Conservation (phyloP, 2,113 vertebrate species). For the Odocoileus virginianus region DNA sequence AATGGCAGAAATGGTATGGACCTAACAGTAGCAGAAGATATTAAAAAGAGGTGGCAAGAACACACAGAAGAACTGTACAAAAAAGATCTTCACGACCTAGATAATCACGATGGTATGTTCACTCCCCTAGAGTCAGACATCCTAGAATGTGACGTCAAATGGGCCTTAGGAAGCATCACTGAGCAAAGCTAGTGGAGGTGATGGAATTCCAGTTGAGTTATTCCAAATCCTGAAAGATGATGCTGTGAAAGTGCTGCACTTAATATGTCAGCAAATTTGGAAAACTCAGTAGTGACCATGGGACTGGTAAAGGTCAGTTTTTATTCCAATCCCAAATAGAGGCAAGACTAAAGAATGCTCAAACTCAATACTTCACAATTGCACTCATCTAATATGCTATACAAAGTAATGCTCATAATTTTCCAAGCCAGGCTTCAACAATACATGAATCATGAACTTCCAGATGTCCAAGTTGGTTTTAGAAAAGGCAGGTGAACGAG, state of each 20-base stretch:
- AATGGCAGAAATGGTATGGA: not conserved
- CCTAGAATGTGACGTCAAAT: not conserved
- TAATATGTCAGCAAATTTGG: not conserved
- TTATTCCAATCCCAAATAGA: not conserved
- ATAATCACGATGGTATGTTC: not conserved
- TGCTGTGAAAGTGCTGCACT: not conserved
- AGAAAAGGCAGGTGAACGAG: not conserved
- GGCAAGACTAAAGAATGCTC: not conserved
- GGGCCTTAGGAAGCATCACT: not conserved
- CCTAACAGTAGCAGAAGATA: not conserved
- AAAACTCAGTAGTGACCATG: not conserved
- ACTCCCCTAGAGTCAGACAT: not conserved
- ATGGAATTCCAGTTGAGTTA: not conserved
- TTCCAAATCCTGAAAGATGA: not conserved
- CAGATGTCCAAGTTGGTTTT: not conserved
- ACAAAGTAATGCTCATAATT: not conserved
- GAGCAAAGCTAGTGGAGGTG: not conserved
- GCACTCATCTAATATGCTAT: not conserved
- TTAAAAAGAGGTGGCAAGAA: not conserved
- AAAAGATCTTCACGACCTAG: fast-evolving
- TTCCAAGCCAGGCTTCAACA: not conserved
- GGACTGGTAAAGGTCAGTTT: not conserved
- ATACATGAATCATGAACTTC: not conserved
- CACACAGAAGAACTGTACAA: not conserved
- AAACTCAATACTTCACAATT: not conserved